phyloP scores from a whole-genome alignment of 2,888 invertebrate species.

The Neoaliturus tenellus region DNA sequence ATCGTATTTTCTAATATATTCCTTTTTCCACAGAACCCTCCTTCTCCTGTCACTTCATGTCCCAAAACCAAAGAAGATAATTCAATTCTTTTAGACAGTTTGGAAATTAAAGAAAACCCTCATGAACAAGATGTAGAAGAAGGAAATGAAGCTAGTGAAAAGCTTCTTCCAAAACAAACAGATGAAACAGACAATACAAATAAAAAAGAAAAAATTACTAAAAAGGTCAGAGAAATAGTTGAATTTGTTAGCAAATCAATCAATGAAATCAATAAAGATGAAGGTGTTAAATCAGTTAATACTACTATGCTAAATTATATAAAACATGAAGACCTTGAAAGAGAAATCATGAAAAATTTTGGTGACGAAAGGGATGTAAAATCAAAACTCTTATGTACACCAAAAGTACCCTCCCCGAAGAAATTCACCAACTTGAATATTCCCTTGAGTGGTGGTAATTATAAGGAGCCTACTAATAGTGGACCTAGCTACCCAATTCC shows the following conservation, averaged over 20 bases:
- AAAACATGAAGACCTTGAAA: conserved; percentile 29
- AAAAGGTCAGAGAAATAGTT: conserved; percentile 8
- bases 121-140: neutral
- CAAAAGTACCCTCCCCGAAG: neutral
- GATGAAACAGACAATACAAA: neutral
- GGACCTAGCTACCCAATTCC: neutral
- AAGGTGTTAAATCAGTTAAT: neutral
- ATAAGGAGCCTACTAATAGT: neutral
- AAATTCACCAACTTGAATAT: neutral
- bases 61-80: conserved; percentile 23
- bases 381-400: neutral
- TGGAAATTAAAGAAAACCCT: neutral
- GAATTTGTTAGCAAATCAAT: neutral
- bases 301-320: neutral
- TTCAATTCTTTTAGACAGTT: neutral
- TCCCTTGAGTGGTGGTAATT: neutral
- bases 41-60: conserved; percentile 44
- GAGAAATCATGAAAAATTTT: conserved; percentile 13
- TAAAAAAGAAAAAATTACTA: conserved; percentile 4
- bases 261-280: neutral
- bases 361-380: neutral
- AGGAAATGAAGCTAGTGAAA: neutral
- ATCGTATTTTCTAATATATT: neutral
- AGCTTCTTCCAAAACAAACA: neutral
- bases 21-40: conserved; percentile 37